Evolutionary conservation across 2,888 invertebrate species (phyloP), one percentile per base, ranked within the genome.

Genomic region (Hermaeophaga mercurialis): DNA sequence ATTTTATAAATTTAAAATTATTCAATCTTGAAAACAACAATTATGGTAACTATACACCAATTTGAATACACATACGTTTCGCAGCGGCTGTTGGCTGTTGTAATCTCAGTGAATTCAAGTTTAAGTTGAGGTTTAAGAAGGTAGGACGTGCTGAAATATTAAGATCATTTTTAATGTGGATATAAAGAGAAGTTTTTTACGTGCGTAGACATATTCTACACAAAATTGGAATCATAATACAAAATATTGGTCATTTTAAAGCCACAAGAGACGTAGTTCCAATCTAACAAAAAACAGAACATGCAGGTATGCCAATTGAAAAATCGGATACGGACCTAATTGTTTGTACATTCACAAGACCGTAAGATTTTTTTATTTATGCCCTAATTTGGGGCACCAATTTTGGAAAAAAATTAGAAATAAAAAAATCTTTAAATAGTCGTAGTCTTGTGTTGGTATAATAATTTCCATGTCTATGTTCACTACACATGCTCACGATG

Each of bases 111-210:
- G 91, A 87, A 85, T 93, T 94, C 82, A 92, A 87, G 85, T 91
- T 94, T 85, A 93, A 85, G 85, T 90, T 94, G 84, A 96, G 90
- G 88, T 95, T 96, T 83, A 96, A 90, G 88, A 95, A 96, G 80
- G 95, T 96, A 78, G 96, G 96, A 76, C 96, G 92, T 81, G 96
- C 96, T 96, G 95, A 84, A 89, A 89, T 81, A 79, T 69, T 64
- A 73, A 69, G 69, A 68, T 49, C 24, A 15, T 56, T 44, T 62
- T 58, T 52, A 56, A 31, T 60, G 59, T 50, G 52, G 34, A 19
- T 48, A 33, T 47, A 26, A 11, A 53, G 28, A 49, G 14, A 33
- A 38, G 33, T 41, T 44, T 53, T 34, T 24, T n/a, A 44, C 56
- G 59, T 49, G 52, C 43, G 46, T 54, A 19, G 56, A 56, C 52